Base-by-base conservation (phyloP, 53 echinoderm and acorn worm species). In the Holothuria scabra region DNA sequence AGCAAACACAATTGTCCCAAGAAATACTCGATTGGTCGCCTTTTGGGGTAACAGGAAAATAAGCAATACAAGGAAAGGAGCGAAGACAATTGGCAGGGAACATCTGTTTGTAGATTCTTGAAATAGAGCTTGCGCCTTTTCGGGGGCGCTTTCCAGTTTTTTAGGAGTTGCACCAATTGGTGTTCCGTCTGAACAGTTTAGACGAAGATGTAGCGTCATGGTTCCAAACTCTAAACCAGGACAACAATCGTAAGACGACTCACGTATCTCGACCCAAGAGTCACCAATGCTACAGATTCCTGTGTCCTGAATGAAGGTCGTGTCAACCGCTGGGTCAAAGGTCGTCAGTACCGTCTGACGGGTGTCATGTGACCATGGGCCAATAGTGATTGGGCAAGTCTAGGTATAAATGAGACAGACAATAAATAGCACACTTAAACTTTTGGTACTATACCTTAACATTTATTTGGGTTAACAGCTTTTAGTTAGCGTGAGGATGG, bases 281-380 rank as follows among this genome's bases (percentile, higher is more conserved):
- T 13, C 5, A 57, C 78, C 57, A 9, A 78, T 29, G 29, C 1
- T 57, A 32, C 58, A 78, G 6, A 28, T 20, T 2, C 78, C 78
- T 0, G 78, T 28, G 55, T 78, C 29, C 16, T 30, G 5, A 0
- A 78, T 6, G 16, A 78, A 78, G 16, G 32, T 29, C 0, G 28
- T 11, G 11, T 78, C 58, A 31, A 78, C 58, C 3, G 56, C 19
- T 14, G 78, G 78, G 18, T 78, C 78, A 58, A 58, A 57, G 11
- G 58, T 25, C 26, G 1, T 9, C 4, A 78, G 58, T 18, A 31
- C 31, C 19, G 78, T 78, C 55, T 78, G 78, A 21, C 78, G 57
- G 12, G 11, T 31, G 32, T 78, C 78, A 21, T 78, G 78, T 3
- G 78, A 28, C 78, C 78, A 78, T 28, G 78, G 78, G 5, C 78